Evolutionary conservation across 92 coral and sea anemone genomes (phyloP), one percentile per base, ranked within the genome.

Genomic region (Umimayanthus kanabou): DNA sequence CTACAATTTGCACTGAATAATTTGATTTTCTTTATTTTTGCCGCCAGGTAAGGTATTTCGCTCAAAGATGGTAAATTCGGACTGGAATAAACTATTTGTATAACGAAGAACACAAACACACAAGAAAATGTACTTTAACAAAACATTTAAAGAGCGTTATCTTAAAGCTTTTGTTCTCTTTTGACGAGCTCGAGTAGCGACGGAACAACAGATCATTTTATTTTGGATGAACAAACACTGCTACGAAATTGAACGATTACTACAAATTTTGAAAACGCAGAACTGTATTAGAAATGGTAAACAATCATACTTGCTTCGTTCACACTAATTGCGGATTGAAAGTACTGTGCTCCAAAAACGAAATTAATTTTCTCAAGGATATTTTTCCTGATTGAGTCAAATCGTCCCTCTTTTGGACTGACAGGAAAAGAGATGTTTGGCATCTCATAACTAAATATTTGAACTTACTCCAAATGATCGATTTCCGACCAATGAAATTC

Each of bases 301-400:
- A 26, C 66, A 72, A 15, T 28, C 76, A 26, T 66, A 33, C 28
- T 42, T 25, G 50, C 25, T n/a, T 29, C 61, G 18, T 70, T 83
- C 47, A 23, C 67, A 69, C 66, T 45, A 47, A 45, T 7, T 82
- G 14, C 29, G 58, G 40, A 25, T 70, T 23, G 11, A 72, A 71
- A 29, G 67, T 71, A 20, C 65, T 71, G 16, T 70, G 16, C 28
- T 47, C 26, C 71, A 29, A 49, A 82, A 71, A 70, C 43, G 67
- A 70, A 83, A 83, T 28, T 70, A 83, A 83, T 83, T 71, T 81
- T 70, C 67, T 39, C 39, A 45, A 42, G 18, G 67, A 69, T 83
- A 66, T 70, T 72, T 82, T 83, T 65, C 30, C 39, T 70, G 87
- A 83, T 67, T 50, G 42, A 45, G 65, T 67, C 87, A 83, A 83